Conservation (phyloP, 2,113 vertebrate genomes). For the Tragelaphus scriptus region DNA sequence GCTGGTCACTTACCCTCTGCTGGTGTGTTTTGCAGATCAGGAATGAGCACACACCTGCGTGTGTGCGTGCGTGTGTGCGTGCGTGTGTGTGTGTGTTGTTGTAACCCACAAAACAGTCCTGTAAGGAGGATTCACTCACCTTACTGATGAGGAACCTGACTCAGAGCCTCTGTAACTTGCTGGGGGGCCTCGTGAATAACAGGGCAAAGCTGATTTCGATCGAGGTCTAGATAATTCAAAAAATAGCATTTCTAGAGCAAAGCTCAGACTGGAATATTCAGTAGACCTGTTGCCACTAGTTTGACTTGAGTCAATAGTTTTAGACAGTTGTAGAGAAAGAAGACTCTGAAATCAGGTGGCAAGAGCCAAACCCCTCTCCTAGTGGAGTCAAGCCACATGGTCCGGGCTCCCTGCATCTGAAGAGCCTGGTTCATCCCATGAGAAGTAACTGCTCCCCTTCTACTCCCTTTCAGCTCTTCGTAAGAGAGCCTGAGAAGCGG, state of each 20-base stretch:
- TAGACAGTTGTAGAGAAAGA: background rate
- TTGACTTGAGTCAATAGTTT: background rate
- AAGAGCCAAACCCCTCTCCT: too few relatives aligned
- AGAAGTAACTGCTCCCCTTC: background rate
- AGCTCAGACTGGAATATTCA: background rate
- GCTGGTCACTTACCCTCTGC: too few relatives aligned
- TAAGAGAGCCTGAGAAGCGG: slow-evolving; percentile 83
- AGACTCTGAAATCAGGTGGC: background rate
- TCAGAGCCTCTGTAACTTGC: background rate
- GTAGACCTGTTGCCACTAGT: too few relatives aligned
- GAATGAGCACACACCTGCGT: too few relatives aligned
- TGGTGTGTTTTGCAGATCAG: too few relatives aligned
- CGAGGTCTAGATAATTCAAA: background rate
- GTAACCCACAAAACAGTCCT: background rate
- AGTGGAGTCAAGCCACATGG: too few relatives aligned
- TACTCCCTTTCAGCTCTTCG: slow-evolving; percentile 87
- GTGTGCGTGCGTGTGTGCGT: too few relatives aligned
- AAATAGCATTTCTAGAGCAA: background rate
- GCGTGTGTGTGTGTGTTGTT: too few relatives aligned
- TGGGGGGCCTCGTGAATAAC: background rate
- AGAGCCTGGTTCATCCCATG: rapidly evolving
- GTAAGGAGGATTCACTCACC: background rate
- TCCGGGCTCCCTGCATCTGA: rapidly evolving
- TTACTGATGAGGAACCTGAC: background rate
- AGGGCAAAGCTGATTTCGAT: background rate